Conservation (phyloP, 1,140 invertebrate species). For the Pantala flavescens region DNA sequence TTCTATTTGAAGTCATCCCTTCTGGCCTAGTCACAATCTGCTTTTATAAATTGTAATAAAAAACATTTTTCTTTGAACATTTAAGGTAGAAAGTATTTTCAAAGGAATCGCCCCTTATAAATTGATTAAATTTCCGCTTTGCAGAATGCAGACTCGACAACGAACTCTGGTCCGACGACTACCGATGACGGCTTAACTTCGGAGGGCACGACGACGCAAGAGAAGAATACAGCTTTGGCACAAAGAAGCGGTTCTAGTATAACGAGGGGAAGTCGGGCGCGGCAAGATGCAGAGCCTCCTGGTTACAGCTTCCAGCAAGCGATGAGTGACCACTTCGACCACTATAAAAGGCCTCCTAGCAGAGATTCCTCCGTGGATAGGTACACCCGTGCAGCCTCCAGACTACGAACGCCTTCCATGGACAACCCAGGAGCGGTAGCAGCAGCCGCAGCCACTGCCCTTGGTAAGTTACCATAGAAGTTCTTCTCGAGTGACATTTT, state of each 20-base stretch:
- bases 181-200: slow-evolving; percentile 15
- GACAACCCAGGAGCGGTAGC: slow-evolving; percentile 39
- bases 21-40: too few species aligned
- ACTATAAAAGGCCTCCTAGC: slow-evolving; percentile 83
- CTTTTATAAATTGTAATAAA: too few species aligned
- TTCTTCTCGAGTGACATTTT: too few species aligned
- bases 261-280: slow-evolving; percentile 32
- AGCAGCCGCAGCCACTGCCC: slow-evolving; percentile 29
- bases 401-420: slow-evolving; percentile 58
- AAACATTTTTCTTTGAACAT: too few species aligned
- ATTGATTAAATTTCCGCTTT: too few species aligned
- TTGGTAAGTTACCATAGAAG: neutral
- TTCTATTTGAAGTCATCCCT: too few species aligned
- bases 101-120: too few species aligned
- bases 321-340: slow-evolving; percentile 68
- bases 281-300: slow-evolving; percentile 37
- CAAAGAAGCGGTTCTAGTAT: slow-evolving; percentile 34
- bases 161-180: neutral
- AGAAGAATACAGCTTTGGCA: slow-evolving; percentile 34
- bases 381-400: slow-evolving; percentile 42
- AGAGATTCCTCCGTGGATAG: slow-evolving; percentile 78
- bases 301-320: slow-evolving; percentile 37
- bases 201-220: slow-evolving; percentile 25
- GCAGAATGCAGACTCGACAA: neutral
- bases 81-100: too few species aligned